Conservation (phyloP, 1,140 invertebrate species). For the Leucophenga varia region DNA sequence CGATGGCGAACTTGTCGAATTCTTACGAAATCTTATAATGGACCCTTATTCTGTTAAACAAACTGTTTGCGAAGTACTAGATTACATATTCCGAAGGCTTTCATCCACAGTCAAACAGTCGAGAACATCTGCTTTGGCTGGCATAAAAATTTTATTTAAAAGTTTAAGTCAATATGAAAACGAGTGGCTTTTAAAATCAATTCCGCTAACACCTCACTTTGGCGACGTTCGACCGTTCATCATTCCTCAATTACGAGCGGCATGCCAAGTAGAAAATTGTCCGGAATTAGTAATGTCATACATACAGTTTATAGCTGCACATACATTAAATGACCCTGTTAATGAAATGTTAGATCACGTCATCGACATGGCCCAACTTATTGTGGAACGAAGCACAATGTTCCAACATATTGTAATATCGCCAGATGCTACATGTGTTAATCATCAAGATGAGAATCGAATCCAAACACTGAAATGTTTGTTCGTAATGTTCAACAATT, state of each 20-base stretch:
- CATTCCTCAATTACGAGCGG: conserved; percentile 72
- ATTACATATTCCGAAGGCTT: conserved; percentile 86
- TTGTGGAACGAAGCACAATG: conserved; percentile 90
- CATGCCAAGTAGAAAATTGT: conserved; percentile 89
- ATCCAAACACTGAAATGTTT: conserved; percentile 69
- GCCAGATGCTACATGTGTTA: conserved; percentile 59
- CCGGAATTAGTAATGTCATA: conserved; percentile 85
- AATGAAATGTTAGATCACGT: conserved; percentile 67
- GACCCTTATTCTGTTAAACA: conserved; percentile 64
- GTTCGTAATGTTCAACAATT: conserved; percentile 56
- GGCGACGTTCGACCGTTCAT: conserved; percentile 66
- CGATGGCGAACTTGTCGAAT: conserved; percentile 72
- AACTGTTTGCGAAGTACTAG: conserved; percentile 78
- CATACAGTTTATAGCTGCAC: conserved; percentile 78
- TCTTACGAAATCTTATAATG: conserved; percentile 70
- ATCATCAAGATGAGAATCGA: conserved; percentile 61
- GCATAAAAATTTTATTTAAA: conserved; percentile 62
- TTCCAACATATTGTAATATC: conserved; percentile 76
- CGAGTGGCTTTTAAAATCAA: conserved; percentile 77
- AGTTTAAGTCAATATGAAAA: conserved; percentile 45
- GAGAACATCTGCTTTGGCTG: conserved; percentile 74
- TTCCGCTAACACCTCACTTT: conserved; percentile 76
- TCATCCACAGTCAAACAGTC: conserved; percentile 78
- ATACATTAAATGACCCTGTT: conserved; percentile 68
- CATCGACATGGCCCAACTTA: conserved; percentile 82